Percentiles rank a stretch among this genome's conserved stretches.
These are phyloP conservation scores for Brachionus rubens DNA, from an alignment of 1,140 invertebrate genomes.

Conservation along the genomic window DNA sequence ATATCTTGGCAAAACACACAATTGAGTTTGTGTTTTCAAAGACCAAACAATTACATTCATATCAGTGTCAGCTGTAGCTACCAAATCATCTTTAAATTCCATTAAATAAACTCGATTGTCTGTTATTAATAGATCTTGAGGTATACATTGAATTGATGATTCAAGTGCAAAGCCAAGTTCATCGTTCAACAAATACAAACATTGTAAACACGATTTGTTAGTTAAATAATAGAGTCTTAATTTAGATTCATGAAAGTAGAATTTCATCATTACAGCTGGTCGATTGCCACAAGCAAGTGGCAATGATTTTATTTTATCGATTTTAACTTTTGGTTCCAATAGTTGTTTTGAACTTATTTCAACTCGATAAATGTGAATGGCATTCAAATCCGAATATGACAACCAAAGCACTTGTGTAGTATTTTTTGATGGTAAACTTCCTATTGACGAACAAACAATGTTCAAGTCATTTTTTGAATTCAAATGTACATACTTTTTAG, in stretches of 20 bases:
- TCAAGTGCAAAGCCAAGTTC: constrained; percentile 35
- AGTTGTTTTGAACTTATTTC: constrained; percentile 22
- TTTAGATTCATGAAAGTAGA: background rate
- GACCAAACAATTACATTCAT: constrained; percentile 26
- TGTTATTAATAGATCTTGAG: constrained; percentile 12
- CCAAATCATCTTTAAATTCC: constrained; percentile 29
- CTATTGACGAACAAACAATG: constrained; percentile 64
- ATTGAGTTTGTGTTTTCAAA: constrained; percentile 5
- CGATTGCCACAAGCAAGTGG: constrained; percentile 35
- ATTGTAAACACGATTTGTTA: constrained; percentile 34
- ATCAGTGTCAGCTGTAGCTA: constrained; percentile 30
- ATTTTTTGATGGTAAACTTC: background rate
- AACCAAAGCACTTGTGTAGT: constrained; percentile 1
- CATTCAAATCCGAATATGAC: constrained; percentile 34
- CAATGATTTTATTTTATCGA: constrained; percentile 25
- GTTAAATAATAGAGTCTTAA: constrained; percentile 34
- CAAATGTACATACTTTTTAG: constrained; percentile 68
- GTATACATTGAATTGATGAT: constrained; percentile 25
- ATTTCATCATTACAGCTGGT: constrained; percentile 38
- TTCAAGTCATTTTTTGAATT: constrained; percentile 65
- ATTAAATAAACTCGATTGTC: constrained; percentile 34
- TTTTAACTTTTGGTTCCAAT: constrained; percentile 24
- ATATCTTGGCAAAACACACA: background rate
- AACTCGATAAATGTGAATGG: constrained; percentile 33
- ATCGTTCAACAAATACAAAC: constrained; percentile 5